These are phyloP conservation scores for Elysia crispata DNA, from an alignment of 2,888 invertebrate species.

Conservation along the genomic window DNA sequence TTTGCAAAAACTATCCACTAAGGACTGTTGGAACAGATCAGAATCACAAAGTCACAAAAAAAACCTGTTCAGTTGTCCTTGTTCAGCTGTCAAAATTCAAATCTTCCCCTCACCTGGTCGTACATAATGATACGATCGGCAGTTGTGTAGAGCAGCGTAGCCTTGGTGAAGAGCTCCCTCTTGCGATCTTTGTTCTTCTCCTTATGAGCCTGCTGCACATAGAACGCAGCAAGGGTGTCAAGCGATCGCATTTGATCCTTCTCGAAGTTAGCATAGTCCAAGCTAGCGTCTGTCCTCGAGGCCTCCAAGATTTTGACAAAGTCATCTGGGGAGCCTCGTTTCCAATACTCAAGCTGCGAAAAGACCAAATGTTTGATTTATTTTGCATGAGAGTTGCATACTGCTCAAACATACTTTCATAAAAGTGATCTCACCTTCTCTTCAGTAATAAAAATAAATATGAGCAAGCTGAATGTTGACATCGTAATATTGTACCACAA, in stretches of 20 bases:
- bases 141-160: constrained; percentile 96
- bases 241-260: constrained; percentile 98
- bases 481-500: too few species aligned
- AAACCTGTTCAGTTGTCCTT: too few species aligned
- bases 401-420: too few species aligned
- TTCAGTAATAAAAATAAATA: too few species aligned
- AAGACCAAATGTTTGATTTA: background rate
- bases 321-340: constrained; percentile 92
- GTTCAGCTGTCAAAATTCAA: too few species aligned
- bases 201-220: constrained; percentile 90
- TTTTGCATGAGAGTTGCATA: background rate
- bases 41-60: too few species aligned
- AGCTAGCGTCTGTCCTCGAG: constrained; percentile 82
- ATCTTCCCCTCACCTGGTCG: constrained; percentile 94
- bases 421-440: too few species aligned
- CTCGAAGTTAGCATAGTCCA: constrained; percentile 85
- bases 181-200: constrained; percentile 96
- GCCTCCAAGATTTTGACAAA: constrained; percentile 96
- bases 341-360: constrained; percentile 95
- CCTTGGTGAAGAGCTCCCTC: constrained; percentile 92
- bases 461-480: too few species aligned
- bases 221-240: constrained; percentile 98
- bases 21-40: too few species aligned
- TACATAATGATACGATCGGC: constrained; percentile 99
- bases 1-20: too few species aligned